phyloP scores from a whole-genome alignment of 2,888 invertebrate genomes.

The Acanthosepion pharaonis region DNA sequence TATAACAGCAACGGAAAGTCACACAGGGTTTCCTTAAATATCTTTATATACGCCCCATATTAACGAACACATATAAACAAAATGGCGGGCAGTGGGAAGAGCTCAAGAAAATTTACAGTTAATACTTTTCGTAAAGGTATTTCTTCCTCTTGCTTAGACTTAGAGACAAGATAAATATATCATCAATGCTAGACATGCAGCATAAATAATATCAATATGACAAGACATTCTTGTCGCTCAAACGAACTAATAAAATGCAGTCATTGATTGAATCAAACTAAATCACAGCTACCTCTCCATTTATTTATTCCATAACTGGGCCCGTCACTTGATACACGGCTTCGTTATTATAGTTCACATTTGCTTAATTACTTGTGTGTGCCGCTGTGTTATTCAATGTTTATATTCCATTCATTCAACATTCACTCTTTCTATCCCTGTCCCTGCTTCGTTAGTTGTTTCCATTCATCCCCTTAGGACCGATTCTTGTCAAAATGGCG shows the following conservation, averaged over 20 bases:
- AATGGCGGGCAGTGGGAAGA: too few species aligned
- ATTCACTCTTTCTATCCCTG: neutral
- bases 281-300: neutral
- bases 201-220: neutral
- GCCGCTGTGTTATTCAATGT: conserved; percentile 33
- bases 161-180: too few species aligned
- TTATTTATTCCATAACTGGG: conserved; percentile 7
- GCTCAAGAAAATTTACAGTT: too few species aligned
- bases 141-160: too few species aligned
- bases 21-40: too few species aligned
- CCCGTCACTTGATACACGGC: conserved; percentile 12
- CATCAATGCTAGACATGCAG: neutral
- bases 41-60: too few species aligned
- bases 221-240: neutral
- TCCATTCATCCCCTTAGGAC: conserved; percentile 33
- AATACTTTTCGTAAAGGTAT: too few species aligned
- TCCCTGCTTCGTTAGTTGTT: neutral
- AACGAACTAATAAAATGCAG: neutral
- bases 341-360: conserved; percentile 33
- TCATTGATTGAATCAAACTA: neutral
- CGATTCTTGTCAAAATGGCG: conserved; percentile 20
- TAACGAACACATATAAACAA: too few species aligned
- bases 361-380: conserved; percentile 33
- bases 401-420: conserved; percentile 21
- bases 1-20: too few species aligned